phyloP scores from a whole-genome alignment of 2,113 vertebrate species.

The Pygoscelis antarcticus region DNA sequence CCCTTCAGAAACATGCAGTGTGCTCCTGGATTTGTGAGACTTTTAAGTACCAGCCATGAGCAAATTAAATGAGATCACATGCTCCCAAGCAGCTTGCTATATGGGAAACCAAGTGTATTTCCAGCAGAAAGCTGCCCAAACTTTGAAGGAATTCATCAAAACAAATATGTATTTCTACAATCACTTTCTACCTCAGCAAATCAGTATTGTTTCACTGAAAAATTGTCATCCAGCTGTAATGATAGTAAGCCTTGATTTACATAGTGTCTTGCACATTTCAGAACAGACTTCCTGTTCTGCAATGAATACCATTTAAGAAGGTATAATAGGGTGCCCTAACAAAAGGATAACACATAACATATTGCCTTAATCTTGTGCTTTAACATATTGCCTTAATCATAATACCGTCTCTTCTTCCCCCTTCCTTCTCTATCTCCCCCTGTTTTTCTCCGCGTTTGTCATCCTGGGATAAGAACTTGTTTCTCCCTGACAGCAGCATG shows the following conservation, averaged over 20 bases:
- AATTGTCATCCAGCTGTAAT: not conserved
- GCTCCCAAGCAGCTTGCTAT: not conserved
- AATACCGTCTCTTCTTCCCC: not conserved
- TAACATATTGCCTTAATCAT: not conserved
- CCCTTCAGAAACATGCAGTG: not conserved
- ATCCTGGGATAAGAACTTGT: not conserved
- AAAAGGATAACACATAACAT: not conserved
- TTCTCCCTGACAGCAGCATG: not conserved
- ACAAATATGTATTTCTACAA: not conserved
- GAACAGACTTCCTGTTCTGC: not conserved
- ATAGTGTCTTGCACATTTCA: not conserved
- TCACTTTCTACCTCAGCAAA: not conserved
- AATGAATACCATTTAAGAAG: not conserved
- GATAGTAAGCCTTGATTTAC: not conserved
- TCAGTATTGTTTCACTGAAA: not conserved
- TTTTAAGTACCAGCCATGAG: not conserved
- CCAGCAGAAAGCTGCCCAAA: not conserved
- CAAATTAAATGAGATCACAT: not conserved
- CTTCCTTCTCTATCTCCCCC: not conserved
- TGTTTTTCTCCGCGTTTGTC: not conserved
- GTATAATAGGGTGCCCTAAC: not conserved
- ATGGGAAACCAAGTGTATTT: not conserved
- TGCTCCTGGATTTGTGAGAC: not conserved
- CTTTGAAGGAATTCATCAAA: not conserved
- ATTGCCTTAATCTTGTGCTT: not conserved